phyloP scores from a whole-genome alignment of 1,140 invertebrate genomes.

The Agrypnia vestita region DNA sequence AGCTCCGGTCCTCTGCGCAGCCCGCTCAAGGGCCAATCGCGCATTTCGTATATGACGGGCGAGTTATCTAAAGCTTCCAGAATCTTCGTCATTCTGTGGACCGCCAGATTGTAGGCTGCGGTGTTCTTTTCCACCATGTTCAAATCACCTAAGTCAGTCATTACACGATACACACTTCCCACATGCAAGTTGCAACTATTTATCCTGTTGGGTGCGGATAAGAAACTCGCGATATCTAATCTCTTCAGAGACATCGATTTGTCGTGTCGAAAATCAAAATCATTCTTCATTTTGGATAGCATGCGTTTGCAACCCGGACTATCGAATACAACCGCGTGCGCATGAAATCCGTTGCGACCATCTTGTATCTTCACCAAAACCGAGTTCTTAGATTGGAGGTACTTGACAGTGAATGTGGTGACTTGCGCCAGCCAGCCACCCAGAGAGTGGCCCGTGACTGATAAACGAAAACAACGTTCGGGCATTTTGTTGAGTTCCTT shows the following conservation, averaged over 20 bases:
- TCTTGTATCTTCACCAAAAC: not conserved
- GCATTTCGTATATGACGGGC: not conserved
- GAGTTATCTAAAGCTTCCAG: not conserved
- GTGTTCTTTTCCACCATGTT: not conserved
- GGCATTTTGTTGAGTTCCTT: not conserved
- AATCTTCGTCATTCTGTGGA: constrained; percentile 1
- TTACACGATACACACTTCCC: not conserved
- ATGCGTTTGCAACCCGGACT: constrained; percentile 11
- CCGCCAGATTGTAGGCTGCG: not conserved
- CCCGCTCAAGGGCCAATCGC: constrained; percentile 1
- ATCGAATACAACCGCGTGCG: constrained; percentile 1
- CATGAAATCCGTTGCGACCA: not conserved
- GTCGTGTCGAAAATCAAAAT: constrained; percentile 4
- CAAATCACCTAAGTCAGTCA: not conserved
- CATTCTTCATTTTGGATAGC: not conserved
- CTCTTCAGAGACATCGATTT: not conserved
- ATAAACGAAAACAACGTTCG: not conserved
- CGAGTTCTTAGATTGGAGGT: not conserved
- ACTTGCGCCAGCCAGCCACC: constrained; percentile 35
- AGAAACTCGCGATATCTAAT: constrained; percentile 7
- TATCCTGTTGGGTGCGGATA: constrained; percentile 12
- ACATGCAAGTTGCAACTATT: constrained; percentile 19
- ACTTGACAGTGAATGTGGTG: not conserved
- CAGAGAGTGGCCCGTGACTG: constrained; percentile 23
- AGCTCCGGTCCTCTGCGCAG: not conserved